phyloP scores from a whole-genome alignment of 2,888 invertebrate species.

The Cyclophora albipunctata region DNA sequence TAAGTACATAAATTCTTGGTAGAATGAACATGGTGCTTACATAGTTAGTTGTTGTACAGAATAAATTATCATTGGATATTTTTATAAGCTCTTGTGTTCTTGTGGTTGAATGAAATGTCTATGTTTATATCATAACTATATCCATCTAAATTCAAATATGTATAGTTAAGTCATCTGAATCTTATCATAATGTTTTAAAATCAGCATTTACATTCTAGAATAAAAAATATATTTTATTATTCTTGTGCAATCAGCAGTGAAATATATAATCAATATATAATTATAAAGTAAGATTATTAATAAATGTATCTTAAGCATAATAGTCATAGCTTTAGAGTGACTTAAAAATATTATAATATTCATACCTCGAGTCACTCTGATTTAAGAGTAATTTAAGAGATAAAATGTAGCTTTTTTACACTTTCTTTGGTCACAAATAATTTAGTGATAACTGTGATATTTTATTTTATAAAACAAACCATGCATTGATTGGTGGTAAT shows the following conservation, averaged over 20 bases:
- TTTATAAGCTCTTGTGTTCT: slow-evolving; percentile 52
- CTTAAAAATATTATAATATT: slow-evolving; percentile 21
- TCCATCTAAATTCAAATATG: slow-evolving; percentile 6
- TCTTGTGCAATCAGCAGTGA: slow-evolving; percentile 44
- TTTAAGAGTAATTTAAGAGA: slow-evolving; percentile 32
- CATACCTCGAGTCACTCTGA: slow-evolving; percentile 40
- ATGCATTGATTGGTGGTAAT: slow-evolving; percentile 55
- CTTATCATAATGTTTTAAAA: no score
- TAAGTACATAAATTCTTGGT: slow-evolving; percentile 34
- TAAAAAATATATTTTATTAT: slow-evolving; percentile 6
- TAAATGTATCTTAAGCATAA: slow-evolving; percentile 22
- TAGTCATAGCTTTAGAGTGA: slow-evolving; percentile 27
- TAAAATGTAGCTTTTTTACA: slow-evolving; percentile 38
- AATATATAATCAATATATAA: slow-evolving; percentile 20
- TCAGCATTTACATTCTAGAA: slow-evolving; percentile 9
- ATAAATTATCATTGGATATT: slow-evolving; percentile 68
- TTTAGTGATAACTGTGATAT: slow-evolving; percentile 74
- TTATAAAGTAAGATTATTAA: slow-evolving; percentile 11
- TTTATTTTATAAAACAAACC: slow-evolving; percentile 70
- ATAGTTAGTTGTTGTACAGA: slow-evolving; percentile 74
- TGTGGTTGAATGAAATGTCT: slow-evolving; percentile 18
- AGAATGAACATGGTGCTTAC: slow-evolving; percentile 71
- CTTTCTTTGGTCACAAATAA: slow-evolving; percentile 67
- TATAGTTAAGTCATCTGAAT: slow-evolving; percentile 5
- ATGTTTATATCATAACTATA: neutral